Conservation (phyloP, 2,888 invertebrate species). For the Panopea generosa region DNA sequence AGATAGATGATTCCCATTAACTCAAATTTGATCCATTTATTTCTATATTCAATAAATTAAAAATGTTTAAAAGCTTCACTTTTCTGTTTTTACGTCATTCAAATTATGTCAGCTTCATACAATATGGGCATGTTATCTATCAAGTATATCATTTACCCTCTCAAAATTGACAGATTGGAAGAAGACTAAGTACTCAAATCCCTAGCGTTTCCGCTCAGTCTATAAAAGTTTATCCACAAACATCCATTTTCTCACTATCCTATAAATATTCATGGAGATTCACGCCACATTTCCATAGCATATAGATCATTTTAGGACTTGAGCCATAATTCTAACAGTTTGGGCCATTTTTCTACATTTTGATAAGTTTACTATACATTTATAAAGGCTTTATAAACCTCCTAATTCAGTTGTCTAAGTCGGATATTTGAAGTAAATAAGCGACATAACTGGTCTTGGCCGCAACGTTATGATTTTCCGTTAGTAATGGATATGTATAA, state of each 20-base stretch:
- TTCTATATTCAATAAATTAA: too few species aligned
- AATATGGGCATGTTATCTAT: constrained; percentile 2
- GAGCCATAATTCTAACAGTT: constrained; percentile 62
- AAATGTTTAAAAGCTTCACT: too few species aligned
- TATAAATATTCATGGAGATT: constrained; percentile 64
- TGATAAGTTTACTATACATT: constrained; percentile 63
- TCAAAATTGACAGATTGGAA: constrained; percentile 54
- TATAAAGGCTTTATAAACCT: constrained; percentile 55
- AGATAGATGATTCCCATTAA: too few species aligned
- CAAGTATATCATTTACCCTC: constrained; percentile 22
- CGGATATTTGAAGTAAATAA: constrained; percentile 58
- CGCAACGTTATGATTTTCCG: constrained; percentile 38
- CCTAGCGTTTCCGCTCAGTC: constrained; percentile 44
- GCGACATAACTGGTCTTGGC: constrained; percentile 38
- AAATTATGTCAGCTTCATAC: too few species aligned
- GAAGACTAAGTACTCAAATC: constrained; percentile 50
- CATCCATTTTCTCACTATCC: constrained; percentile 47
- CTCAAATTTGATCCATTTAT: too few species aligned
- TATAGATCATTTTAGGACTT: constrained; percentile 57
- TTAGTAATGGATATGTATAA: constrained; percentile 64
- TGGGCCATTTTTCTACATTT: constrained; percentile 59
- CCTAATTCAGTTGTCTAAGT: constrained; percentile 54
- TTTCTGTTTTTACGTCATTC: too few species aligned
- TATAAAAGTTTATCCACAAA: constrained; percentile 51
- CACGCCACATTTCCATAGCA: constrained; percentile 63